Conservation (phyloP, 2,888 invertebrate genomes). For the Podotricha telesiphe region DNA sequence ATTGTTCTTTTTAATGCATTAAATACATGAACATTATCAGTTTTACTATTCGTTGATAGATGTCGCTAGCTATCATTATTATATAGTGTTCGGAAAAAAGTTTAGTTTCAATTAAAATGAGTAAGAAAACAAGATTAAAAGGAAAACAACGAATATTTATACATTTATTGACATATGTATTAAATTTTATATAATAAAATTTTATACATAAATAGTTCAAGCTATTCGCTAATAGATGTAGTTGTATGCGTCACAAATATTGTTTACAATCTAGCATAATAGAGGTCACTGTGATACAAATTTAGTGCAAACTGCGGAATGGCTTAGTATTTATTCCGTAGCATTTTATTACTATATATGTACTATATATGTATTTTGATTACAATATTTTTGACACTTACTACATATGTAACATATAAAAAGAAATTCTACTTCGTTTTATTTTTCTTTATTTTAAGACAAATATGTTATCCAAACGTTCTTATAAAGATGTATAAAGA, state of each 20-base stretch:
- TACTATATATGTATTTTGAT: too few relatives aligned
- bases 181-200: too few relatives aligned
- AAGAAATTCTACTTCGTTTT: too few relatives aligned
- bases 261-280: slow-evolving; percentile 13
- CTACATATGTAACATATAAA: too few relatives aligned
- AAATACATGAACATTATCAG: too few relatives aligned
- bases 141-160: neutral
- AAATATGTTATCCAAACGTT: too few relatives aligned
- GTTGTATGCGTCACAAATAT: slow-evolving; percentile 3
- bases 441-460: too few relatives aligned
- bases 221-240: slow-evolving; percentile 44
- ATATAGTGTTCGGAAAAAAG: neutral
- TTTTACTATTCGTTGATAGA: slow-evolving; percentile 54
- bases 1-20: too few relatives aligned
- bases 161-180: neutral
- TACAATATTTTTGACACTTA: too few relatives aligned
- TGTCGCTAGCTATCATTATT: slow-evolving; percentile 49
- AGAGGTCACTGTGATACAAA: slow-evolving; percentile 28
- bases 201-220: neutral
- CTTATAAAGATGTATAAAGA: too few relatives aligned
- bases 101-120: neutral
- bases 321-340: too few relatives aligned
- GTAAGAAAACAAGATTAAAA: neutral
- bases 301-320: neutral
- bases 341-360: too few relatives aligned